Percentiles rank a stretch among this genome's conserved stretches.
phyloP scores from a whole-genome alignment of 37 sponge, comb jelly and placozoan genomes.

The Chondrilla cf. caribensis region DNA sequence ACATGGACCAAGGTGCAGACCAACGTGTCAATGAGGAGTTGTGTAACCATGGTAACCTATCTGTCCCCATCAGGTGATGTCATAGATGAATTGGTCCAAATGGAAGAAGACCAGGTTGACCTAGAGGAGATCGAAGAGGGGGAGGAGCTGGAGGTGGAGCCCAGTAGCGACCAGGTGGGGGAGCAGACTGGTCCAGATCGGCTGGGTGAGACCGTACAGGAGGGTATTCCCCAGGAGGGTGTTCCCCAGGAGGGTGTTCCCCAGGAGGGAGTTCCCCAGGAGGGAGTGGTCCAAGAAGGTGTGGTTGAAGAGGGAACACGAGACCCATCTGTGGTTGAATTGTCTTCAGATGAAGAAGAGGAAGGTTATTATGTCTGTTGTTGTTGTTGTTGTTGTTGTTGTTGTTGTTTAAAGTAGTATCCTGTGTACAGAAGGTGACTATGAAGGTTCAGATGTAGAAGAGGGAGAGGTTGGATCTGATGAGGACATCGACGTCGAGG shows the following conservation, averaged over 20 bases:
- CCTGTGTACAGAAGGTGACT: background rate
- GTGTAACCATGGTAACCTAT: background rate
- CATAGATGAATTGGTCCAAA: background rate
- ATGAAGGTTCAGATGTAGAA: background rate
- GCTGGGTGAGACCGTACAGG: too few relatives aligned
- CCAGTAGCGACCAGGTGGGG: background rate
- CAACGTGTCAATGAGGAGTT: background rate
- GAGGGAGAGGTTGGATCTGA: background rate
- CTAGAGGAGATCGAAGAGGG: background rate
- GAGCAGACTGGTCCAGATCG: background rate
- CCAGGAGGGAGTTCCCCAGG: too few relatives aligned
- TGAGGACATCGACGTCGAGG: constrained; percentile 22
- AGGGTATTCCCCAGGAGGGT: too few relatives aligned
- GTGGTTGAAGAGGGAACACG: constrained; percentile 16
- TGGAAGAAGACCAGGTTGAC: background rate
- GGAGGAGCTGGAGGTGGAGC: background rate
- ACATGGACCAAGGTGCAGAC: too few relatives aligned
- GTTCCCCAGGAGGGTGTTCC: too few relatives aligned
- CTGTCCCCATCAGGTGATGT: background rate
- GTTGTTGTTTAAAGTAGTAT: too few relatives aligned
- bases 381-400: too few relatives aligned
- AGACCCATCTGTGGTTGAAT: too few relatives aligned
- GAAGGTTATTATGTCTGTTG: too few relatives aligned
- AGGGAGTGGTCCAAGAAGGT: background rate
- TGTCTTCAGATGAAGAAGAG: too few relatives aligned